Percentiles rank a stretch among this genome's conserved stretches.
These are phyloP conservation scores for Aegotheles bennettii DNA, from an alignment of 2,113 vertebrate species.

Conservation along the genomic window DNA sequence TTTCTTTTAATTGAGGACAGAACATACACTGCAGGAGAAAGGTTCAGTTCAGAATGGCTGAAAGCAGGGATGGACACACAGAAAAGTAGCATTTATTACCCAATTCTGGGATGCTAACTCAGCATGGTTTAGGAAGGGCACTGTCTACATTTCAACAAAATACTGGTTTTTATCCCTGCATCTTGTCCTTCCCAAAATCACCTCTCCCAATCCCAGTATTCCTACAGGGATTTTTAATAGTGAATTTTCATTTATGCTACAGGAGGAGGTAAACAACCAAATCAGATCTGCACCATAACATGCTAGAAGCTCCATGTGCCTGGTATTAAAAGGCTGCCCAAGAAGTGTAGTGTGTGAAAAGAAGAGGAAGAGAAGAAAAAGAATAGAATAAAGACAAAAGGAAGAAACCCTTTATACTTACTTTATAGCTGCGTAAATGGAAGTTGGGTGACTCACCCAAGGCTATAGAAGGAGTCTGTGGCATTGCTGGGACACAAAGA, in stretches of 20 bases:
- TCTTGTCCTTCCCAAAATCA: slow-evolving; percentile 6
- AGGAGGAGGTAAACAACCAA: not conserved
- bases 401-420: not conserved
- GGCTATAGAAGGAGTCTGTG: not conserved
- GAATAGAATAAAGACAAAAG: not conserved
- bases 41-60: not conserved
- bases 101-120: not conserved
- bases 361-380: not conserved
- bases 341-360: not conserved
- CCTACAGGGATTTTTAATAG: not conserved
- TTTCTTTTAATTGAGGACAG: not conserved
- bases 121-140: not conserved
- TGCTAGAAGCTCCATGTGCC: not conserved
- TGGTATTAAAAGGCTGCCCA: not conserved
- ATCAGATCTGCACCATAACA: not conserved
- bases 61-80: not conserved
- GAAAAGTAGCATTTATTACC: not conserved
- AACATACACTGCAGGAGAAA: not conserved
- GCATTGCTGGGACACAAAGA: not conserved
- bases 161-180: not conserved
- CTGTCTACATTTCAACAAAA: not conserved
- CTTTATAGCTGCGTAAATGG: not conserved
- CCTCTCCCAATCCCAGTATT: not conserved
- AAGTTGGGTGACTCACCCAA: not conserved
- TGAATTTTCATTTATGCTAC: not conserved